Percentiles rank a stretch among this genome's conserved stretches.
Evolutionary conservation across 2,797 vertebrate genomes (phyloP).

Genomic region (Acropternis orthonyx): DNA sequence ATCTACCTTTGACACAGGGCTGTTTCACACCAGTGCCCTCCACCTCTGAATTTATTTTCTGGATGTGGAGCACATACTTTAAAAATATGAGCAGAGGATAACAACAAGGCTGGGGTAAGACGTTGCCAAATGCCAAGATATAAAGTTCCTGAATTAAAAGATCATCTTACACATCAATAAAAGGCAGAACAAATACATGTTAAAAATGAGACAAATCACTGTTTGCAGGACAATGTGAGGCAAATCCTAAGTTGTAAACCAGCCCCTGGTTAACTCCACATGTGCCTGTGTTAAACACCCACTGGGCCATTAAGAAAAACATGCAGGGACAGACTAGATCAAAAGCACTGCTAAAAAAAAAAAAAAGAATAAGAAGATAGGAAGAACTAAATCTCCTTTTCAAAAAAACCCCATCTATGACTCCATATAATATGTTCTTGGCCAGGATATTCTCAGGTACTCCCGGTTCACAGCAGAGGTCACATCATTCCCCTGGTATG

Average conservation of each 20-base stretch:
- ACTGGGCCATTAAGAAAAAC: rapidly evolving
- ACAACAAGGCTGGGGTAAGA: neutral
- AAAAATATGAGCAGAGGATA: neutral
- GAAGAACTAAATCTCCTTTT: neutral
- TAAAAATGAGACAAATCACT: neutral
- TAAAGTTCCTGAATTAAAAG: neutral
- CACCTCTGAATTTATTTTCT: slow-evolving; percentile 45
- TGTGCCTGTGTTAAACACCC: neutral
- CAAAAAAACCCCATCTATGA: neutral
- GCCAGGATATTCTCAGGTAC: neutral
- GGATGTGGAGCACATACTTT: neutral
- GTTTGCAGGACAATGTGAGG: neutral
- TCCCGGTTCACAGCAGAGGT: rapidly evolving
- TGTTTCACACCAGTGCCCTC: slow-evolving; percentile 32
- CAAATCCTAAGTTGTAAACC: rapidly evolving
- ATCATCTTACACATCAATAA: neutral
- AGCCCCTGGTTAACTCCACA: rapidly evolving
- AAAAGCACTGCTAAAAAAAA: too few species aligned
- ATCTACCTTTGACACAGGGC: slow-evolving; percentile 20
- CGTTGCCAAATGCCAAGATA: neutral
- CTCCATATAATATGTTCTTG: rapidly evolving
- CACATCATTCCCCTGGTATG: too few species aligned
- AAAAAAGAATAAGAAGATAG: neutral
- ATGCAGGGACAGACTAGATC: rapidly evolving
- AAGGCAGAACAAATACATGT: rapidly evolving